phyloP scores from a whole-genome alignment of 2,113 vertebrate species.

The Ctenodactylus gundi region DNA sequence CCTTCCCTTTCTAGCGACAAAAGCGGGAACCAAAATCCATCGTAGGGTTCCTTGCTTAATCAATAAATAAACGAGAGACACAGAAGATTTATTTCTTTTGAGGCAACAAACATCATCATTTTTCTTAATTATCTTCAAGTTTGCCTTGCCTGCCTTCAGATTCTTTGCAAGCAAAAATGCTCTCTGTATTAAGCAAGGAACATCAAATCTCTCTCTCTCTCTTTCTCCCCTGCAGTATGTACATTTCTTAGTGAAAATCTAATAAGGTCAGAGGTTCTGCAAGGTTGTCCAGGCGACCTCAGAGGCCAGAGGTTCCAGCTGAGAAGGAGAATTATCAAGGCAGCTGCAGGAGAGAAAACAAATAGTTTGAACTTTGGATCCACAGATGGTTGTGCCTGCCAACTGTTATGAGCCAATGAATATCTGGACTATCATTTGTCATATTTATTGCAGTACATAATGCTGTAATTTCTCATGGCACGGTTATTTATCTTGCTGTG shows the following conservation, averaged over 20 bases:
- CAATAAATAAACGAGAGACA: constrained; percentile 68
- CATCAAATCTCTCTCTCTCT: not conserved
- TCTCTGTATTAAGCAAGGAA: not conserved
- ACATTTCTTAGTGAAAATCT: constrained; percentile 57
- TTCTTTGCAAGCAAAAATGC: constrained; percentile 49
- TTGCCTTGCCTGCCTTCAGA: constrained; percentile 46
- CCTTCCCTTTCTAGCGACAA: constrained; percentile 70
- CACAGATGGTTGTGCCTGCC: constrained; percentile 75
- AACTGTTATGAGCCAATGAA: constrained; percentile 75
- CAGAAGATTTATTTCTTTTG: constrained; percentile 72
- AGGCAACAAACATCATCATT: constrained; percentile 65
- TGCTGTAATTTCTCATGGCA: constrained; percentile 72
- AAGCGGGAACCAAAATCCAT: constrained; percentile 58
- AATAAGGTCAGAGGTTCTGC: constrained; percentile 42
- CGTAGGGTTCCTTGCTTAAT: constrained; percentile 63
- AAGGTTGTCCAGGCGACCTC: not conserved
- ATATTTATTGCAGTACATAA: constrained; percentile 76
- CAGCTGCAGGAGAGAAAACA: constrained; percentile 68
- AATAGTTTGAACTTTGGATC: constrained; percentile 76
- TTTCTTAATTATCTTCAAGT: constrained; percentile 76
- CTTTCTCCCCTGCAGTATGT: not conserved
- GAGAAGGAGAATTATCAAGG: constrained; percentile 55
- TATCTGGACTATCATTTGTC: constrained; percentile 77
- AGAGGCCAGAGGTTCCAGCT: constrained; percentile 43
- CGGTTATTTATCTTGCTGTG: constrained; percentile 69